Evolutionary conservation across 2,113 vertebrate species (phyloP).

Genomic region (Marmota flaviventris): DNA sequence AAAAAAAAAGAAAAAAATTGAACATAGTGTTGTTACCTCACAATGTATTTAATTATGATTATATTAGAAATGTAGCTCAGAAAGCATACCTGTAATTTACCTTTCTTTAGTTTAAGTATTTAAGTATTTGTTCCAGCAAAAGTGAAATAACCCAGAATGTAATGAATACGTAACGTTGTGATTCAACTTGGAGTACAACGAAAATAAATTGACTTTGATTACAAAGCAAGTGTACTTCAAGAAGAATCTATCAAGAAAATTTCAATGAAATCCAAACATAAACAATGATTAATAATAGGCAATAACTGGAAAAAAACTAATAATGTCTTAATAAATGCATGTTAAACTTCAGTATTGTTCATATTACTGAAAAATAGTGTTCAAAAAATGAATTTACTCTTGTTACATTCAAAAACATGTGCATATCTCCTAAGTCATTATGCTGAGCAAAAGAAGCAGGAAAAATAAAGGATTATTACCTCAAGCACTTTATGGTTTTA

Average conservation of each 20-base stretch:
- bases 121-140: background rate
- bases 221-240: background rate
- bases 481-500: background rate
- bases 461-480: background rate
- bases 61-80: background rate
- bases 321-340: background rate
- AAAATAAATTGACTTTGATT: background rate
- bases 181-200: background rate
- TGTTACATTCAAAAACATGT: background rate
- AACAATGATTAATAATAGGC: background rate
- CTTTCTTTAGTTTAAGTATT: background rate
- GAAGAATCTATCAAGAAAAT: background rate
- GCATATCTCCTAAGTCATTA: background rate
- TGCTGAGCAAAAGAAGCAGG: background rate
- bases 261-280: background rate
- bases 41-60: background rate
- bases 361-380: background rate
- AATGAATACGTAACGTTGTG: background rate
- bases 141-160: background rate
- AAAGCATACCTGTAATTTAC: background rate
- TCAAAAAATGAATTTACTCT: background rate
- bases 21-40: background rate
- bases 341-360: background rate
- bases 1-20: background rate
- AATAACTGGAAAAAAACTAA: background rate